These are phyloP conservation scores for Cyprinella venusta DNA, from an alignment of 2,797 vertebrate species.

Conservation along the genomic window DNA sequence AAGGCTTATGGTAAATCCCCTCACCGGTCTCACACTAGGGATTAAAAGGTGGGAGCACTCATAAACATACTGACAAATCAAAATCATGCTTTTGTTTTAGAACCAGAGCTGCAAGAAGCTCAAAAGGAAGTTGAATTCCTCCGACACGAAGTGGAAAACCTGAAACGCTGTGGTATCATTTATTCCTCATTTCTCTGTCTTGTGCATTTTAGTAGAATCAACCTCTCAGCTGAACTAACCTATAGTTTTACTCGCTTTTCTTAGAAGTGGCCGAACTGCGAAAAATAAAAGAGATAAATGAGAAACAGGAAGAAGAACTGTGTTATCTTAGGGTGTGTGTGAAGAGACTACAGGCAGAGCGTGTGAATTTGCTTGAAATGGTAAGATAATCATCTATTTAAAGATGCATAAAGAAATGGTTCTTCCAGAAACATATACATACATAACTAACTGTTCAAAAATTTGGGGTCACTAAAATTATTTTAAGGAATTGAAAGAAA, in stretches of 20 bases:
- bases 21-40: background rate
- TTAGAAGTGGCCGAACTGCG: conserved; percentile 72
- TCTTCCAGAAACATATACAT: background rate
- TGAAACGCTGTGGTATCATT: conserved; percentile 68
- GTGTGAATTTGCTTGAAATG: conserved; percentile 70
- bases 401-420: background rate
- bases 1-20: conserved; percentile 70
- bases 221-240: background rate
- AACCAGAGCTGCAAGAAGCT: conserved; percentile 72
- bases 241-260: background rate
- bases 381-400: conserved; percentile 65
- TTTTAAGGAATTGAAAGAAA: background rate
- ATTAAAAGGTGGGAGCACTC: background rate
- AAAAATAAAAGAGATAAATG: conserved; percentile 80
- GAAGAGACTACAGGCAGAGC: conserved; percentile 78
- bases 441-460: background rate
- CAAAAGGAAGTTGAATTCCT: conserved; percentile 70
- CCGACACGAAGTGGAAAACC: conserved; percentile 68
- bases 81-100: conserved; percentile 52
- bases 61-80: background rate
- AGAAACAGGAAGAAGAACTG: conserved; percentile 81
- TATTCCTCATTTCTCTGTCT: background rate
- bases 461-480: background rate
- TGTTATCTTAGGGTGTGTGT: conserved; percentile 76
- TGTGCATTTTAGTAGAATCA: background rate